Evolutionary conservation across 2,888 invertebrate genomes (phyloP).

Genomic region (Erynnis tages): DNA sequence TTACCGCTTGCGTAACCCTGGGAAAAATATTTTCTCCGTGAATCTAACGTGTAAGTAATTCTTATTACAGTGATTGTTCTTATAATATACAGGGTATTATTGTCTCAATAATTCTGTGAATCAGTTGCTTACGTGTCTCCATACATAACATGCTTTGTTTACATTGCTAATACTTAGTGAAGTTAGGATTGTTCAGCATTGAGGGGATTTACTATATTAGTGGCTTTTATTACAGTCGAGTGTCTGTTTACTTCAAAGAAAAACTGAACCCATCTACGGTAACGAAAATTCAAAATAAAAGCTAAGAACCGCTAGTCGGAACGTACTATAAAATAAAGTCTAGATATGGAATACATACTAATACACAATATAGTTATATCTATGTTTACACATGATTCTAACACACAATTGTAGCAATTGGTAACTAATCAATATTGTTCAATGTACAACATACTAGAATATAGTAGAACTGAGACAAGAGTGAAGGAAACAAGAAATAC

Average conservation of each 20-base stretch:
- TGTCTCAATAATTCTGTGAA: conserved; percentile 56
- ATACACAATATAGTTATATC: conserved; percentile 56
- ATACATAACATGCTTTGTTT: conserved; percentile 68
- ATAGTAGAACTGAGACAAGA: conserved; percentile 51
- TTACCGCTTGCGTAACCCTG: conserved; percentile 82
- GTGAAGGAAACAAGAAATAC: conserved; percentile 56
- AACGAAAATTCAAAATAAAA: conserved; percentile 56
- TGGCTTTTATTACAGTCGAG: conserved; percentile 47
- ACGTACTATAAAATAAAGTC: conserved; percentile 55
- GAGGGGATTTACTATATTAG: conserved; percentile 47
- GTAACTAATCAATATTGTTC: conserved; percentile 54
- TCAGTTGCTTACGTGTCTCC: conserved; percentile 59
- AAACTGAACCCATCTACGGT: conserved; percentile 57
- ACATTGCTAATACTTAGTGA: conserved; percentile 58
- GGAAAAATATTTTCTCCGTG: conserved; percentile 82
- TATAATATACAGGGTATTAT: conserved; percentile 55
- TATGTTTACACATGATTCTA: conserved; percentile 58
- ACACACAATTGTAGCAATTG: conserved; percentile 64
- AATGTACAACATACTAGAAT: conserved; percentile 39
- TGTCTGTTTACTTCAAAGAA: conserved; percentile 50
- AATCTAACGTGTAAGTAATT: conserved; percentile 80
- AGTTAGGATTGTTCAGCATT: conserved; percentile 44
- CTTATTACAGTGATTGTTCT: conserved; percentile 72
- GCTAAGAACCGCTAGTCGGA: conserved; percentile 71
- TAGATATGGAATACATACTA: conserved; percentile 50